A percentile compares a stretch with the other conserved stretches of the same genome.
phyloP scores from a whole-genome alignment of 2,888 invertebrate species.

The Perizoma affinitatum region DNA sequence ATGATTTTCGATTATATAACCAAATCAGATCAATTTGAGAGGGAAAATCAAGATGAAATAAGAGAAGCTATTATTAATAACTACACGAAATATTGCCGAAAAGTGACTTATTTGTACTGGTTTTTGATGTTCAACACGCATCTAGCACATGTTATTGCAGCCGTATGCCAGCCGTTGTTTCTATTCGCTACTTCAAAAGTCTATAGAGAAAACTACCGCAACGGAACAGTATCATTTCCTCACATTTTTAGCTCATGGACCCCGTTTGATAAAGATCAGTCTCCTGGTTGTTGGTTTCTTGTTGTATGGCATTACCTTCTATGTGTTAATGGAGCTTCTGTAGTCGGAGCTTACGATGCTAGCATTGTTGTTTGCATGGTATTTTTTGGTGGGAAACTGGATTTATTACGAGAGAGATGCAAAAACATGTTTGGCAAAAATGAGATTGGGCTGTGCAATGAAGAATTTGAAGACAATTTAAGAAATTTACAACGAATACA shows the following conservation, averaged over 20 bases:
- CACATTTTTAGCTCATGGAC: slow-evolving; percentile 75
- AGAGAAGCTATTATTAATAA: slow-evolving; percentile 53
- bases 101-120: slow-evolving; percentile 67
- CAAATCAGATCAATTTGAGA: slow-evolving; percentile 65
- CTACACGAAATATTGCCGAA: slow-evolving; percentile 67
- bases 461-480: slow-evolving; percentile 46
- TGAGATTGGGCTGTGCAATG: slow-evolving; percentile 42
- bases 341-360: slow-evolving; percentile 65
- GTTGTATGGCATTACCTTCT: slow-evolving; percentile 58
- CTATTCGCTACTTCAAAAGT: slow-evolving; percentile 53
- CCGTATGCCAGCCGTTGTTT: slow-evolving; percentile 56
- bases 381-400: slow-evolving; percentile 69
- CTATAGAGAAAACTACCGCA: slow-evolving; percentile 54
- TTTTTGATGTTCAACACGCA: slow-evolving; percentile 59
- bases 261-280: slow-evolving; percentile 66
- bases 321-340: slow-evolving; percentile 59
- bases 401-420: slow-evolving; percentile 64
- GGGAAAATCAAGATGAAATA: slow-evolving; percentile 46
- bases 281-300: slow-evolving; percentile 67
- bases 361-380: slow-evolving; percentile 63
- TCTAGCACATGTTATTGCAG: slow-evolving; percentile 37
- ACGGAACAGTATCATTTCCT: slow-evolving; percentile 64
- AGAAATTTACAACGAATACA: slow-evolving; percentile 60
- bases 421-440: slow-evolving; percentile 54
- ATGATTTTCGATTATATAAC: slow-evolving; percentile 64